Percentiles rank a stretch among this genome's conserved stretches.
Evolutionary conservation across 2,113 vertebrate genomes (phyloP).

Genomic region (Vicugna pacos): DNA sequence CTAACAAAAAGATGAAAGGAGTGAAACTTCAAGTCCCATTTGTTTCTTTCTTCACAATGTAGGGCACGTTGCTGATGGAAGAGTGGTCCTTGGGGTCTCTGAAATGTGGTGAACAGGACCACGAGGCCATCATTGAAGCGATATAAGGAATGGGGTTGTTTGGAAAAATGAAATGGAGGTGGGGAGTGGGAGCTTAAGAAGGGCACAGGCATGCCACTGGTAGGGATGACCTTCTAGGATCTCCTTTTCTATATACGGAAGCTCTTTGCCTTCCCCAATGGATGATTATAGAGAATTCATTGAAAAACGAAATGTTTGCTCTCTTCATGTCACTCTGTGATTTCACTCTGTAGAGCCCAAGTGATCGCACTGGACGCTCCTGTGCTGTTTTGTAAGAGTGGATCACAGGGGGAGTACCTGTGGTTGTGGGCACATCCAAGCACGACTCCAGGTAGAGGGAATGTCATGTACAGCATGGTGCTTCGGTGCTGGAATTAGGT

Average conservation of each 20-base stretch:
- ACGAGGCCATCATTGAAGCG: not conserved
- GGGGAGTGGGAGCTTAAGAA: not conserved
- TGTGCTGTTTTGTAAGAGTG: too few relatives aligned
- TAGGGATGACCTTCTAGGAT: not conserved
- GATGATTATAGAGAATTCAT: not conserved
- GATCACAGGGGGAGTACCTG: too few relatives aligned
- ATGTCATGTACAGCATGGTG: not conserved
- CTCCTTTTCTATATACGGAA: not conserved
- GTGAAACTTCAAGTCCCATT: not conserved
- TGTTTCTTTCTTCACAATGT: not conserved
- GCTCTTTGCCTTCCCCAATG: not conserved
- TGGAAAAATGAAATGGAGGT: not conserved
- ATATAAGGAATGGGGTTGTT: not conserved
- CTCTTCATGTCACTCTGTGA: not conserved
- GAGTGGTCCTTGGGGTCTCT: not conserved
- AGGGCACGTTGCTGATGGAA: not conserved
- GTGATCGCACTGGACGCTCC: rapidly evolving
- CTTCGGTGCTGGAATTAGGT: not conserved
- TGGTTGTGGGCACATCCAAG: not conserved
- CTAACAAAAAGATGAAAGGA: not conserved
- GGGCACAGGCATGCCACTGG: too few relatives aligned
- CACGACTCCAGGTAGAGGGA: not conserved
- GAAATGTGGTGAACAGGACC: not conserved
- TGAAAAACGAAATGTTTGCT: not conserved
- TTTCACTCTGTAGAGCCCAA: not conserved